Conservation (phyloP, 2,797 vertebrate species). For the Sebastes alutus region DNA sequence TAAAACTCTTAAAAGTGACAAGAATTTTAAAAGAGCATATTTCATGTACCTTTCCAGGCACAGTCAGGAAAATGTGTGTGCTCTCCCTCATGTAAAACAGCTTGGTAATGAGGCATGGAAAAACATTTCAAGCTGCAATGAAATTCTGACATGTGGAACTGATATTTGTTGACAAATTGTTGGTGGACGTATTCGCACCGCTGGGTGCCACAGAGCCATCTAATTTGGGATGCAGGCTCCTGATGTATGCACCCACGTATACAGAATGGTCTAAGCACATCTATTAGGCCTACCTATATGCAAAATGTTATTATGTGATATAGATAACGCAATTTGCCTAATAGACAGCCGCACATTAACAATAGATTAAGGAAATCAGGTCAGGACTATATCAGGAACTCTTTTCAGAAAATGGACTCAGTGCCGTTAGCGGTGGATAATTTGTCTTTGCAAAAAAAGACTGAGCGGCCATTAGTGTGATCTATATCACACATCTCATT, state of each 20-base stretch:
- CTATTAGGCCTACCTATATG: not conserved
- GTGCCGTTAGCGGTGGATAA: slow-evolving; percentile 6
- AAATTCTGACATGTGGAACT: slow-evolving; percentile 38
- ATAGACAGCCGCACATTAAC: not conserved
- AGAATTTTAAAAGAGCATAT: not conserved
- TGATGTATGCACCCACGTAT: not conserved
- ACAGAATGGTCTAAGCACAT: not conserved
- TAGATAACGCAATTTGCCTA: not conserved
- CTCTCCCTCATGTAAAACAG: slow-evolving; percentile 17
- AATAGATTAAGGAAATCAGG: not conserved
- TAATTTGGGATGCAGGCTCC: slow-evolving; percentile 14
- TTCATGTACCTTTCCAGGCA: slow-evolving; percentile 15
- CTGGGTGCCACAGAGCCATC: not conserved
- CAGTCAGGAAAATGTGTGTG: not conserved
- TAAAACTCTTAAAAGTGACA: slow-evolving; percentile 4
- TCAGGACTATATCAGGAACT: not conserved
- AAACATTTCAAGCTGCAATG: slow-evolving; percentile 50
- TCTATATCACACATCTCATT: slow-evolving; percentile 47
- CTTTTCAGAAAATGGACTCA: not conserved
- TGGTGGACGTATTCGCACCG: not conserved
- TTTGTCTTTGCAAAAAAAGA: slow-evolving; percentile 48
- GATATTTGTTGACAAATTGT: slow-evolving; percentile 37
- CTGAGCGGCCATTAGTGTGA: slow-evolving; percentile 56
- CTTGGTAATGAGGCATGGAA: slow-evolving; percentile 44
- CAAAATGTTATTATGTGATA: not conserved